phyloP scores from a whole-genome alignment of 1,140 invertebrate species.

The Brachionus calyciflorus region DNA sequence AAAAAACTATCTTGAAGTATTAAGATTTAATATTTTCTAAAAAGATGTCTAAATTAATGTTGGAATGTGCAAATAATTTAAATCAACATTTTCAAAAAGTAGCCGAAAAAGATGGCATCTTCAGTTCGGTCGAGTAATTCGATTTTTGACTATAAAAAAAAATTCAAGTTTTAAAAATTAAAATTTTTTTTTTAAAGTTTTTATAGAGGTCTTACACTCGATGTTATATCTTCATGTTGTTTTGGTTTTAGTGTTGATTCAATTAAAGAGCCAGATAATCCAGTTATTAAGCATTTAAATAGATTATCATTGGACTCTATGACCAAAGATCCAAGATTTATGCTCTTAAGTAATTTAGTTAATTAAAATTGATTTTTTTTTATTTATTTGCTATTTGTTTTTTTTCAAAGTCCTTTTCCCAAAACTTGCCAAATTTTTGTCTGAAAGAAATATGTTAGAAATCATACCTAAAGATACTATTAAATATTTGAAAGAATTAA shows the following conservation, averaged over 20 bases:
- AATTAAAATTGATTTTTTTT: conserved; percentile 59
- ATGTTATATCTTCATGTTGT: conserved; percentile 65
- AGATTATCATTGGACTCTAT: conserved; percentile 48
- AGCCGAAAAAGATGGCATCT: neutral
- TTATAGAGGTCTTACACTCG: conserved; percentile 63
- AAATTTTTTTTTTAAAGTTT: neutral
- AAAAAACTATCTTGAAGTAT: neutral
- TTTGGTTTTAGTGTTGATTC: conserved; percentile 66
- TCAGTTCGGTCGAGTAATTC: conserved; percentile 3
- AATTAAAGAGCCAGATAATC: conserved; percentile 60
- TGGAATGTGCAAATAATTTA: conserved; percentile 17
- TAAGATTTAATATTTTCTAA: neutral
- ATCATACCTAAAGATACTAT: neutral
- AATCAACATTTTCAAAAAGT: neutral
- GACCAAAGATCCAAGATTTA: neutral
- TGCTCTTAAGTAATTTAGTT: conserved; percentile 2
- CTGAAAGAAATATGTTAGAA: neutral
- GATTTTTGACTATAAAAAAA: too few species aligned
- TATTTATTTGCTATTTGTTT: conserved; percentile 51
- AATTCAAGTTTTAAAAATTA: too few species aligned
- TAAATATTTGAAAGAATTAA: neutral
- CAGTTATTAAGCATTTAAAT: conserved; percentile 54
- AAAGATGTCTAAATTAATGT: conserved; percentile 40
- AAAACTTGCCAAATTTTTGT: neutral
- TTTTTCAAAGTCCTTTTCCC: conserved; percentile 1